phyloP scores from a whole-genome alignment of 2,113 vertebrate genomes.

The Eurypyga helias region DNA sequence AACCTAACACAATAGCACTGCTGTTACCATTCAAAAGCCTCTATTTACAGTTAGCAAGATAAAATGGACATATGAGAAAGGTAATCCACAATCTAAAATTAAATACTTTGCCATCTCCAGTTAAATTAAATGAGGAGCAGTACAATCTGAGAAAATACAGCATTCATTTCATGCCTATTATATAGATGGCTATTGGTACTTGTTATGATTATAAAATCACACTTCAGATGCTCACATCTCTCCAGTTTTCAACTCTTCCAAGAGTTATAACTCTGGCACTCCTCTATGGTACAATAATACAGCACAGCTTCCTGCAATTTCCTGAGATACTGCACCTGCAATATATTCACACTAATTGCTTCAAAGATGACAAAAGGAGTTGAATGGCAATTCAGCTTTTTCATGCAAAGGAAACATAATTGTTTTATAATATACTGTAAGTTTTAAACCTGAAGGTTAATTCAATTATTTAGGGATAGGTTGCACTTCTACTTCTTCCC shows the following conservation, averaged over 20 bases:
- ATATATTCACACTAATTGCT: conserved; percentile 51
- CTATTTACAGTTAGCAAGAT: conserved; percentile 33
- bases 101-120: background rate
- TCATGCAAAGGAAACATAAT: conserved; percentile 21
- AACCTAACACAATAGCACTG: background rate
- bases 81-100: conserved; percentile 13
- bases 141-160: background rate
- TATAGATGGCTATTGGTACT: background rate
- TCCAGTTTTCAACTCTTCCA: background rate
- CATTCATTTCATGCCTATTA: conserved; percentile 7
- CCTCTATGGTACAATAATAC: background rate
- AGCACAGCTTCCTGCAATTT: conserved; percentile 30
- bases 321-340: conserved; percentile 47
- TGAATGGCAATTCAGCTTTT: conserved; percentile 7
- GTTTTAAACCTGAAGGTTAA: conserved; percentile 34
- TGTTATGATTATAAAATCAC: conserved; percentile 26
- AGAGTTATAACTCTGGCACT: background rate
- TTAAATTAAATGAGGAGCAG: conserved; percentile 10
- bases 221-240: background rate
- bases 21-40: background rate
- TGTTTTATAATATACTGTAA: conserved; percentile 31
- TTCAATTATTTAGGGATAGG: conserved; percentile 9
- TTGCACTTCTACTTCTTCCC: background rate
- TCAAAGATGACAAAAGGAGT: conserved; percentile 33
- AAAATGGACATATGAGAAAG: background rate